A percentile compares a stretch with the other conserved stretches of the same genome.
These are phyloP conservation scores for Azorinus chamasolen DNA, from an alignment of 2,888 invertebrate species.

Conservation along the genomic window DNA sequence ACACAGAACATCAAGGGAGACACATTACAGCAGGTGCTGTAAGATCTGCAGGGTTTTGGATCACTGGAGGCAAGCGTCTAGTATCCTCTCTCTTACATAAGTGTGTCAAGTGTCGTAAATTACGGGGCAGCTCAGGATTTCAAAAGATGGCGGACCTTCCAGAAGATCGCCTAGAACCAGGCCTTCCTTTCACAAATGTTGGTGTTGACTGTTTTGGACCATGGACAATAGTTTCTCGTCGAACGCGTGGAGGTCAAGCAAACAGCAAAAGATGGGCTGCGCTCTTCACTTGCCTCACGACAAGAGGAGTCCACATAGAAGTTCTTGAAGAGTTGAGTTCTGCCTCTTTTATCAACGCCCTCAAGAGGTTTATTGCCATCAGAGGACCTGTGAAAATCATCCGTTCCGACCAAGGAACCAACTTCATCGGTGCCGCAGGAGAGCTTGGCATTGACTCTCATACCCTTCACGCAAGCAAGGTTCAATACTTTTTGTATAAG, in stretches of 20 bases:
- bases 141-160: conserved; percentile 57
- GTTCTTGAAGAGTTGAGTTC: conserved; percentile 49
- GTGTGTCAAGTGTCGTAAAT: too few species aligned
- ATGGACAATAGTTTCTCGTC: too few species aligned
- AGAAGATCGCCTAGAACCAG: conserved; percentile 16
- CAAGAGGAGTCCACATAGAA: too few species aligned
- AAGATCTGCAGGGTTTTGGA: conserved; percentile 54
- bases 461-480: too few species aligned
- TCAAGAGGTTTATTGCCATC: too few species aligned
- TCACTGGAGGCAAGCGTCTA: conserved; percentile 41
- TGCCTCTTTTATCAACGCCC: conserved; percentile 35
- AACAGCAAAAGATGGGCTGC: too few species aligned
- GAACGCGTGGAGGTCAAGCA: too few species aligned
- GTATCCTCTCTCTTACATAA: too few species aligned
- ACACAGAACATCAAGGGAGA: conserved; percentile 47
- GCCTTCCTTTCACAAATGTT: conserved; percentile 57
- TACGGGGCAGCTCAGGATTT: conserved; percentile 14
- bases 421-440: conserved; percentile 12
- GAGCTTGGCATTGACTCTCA: too few species aligned
- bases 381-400: too few species aligned
- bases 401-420: conserved; percentile 23
- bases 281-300: too few species aligned
- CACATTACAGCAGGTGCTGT: conserved; percentile 60
- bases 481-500: too few species aligned
- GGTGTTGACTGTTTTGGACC: conserved; percentile 59